Evolutionary conservation across 2,797 vertebrate genomes (phyloP).

Genomic region (Gouania willdenowi): DNA sequence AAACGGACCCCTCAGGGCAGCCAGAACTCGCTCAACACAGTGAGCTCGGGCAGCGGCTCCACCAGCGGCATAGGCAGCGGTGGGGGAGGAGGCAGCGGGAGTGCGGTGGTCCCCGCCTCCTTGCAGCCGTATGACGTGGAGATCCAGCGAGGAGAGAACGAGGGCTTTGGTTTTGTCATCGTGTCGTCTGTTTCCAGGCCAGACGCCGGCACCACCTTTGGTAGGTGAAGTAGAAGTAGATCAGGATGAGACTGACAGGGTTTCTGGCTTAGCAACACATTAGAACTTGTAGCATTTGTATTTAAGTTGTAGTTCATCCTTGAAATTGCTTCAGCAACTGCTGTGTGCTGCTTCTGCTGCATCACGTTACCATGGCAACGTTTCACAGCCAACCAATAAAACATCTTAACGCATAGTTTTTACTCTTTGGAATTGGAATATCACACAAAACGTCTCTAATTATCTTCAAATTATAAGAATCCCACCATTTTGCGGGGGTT

Average conservation of each 20-base stretch:
- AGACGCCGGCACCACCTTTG: constrained; percentile 91
- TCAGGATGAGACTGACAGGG: constrained; percentile 15
- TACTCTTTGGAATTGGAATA: no score
- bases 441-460: no score
- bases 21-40: constrained; percentile 96
- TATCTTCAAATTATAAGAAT: no score
- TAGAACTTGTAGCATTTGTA: constrained; percentile 19
- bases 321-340: no score
- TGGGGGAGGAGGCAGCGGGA: constrained; percentile 74
- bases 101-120: constrained; percentile 81
- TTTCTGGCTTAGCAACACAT: constrained; percentile 13
- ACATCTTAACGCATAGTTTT: no score
- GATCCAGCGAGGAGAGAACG: constrained; percentile 91
- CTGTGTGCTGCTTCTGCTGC: no score
- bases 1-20: constrained; percentile 95
- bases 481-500: no score
- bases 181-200: constrained; percentile 95
- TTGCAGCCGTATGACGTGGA: constrained; percentile 95
- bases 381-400: no score
- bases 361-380: no score
- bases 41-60: constrained; percentile 95
- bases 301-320: no score
- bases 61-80: constrained; percentile 95
- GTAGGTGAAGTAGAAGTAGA: constrained; percentile 69
- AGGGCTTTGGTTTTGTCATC: constrained; percentile 97